Evolutionary conservation across 2,888 invertebrate species (phyloP), one percentile per base, ranked within the genome.

Genomic region (Shargacucullia verbasci): DNA sequence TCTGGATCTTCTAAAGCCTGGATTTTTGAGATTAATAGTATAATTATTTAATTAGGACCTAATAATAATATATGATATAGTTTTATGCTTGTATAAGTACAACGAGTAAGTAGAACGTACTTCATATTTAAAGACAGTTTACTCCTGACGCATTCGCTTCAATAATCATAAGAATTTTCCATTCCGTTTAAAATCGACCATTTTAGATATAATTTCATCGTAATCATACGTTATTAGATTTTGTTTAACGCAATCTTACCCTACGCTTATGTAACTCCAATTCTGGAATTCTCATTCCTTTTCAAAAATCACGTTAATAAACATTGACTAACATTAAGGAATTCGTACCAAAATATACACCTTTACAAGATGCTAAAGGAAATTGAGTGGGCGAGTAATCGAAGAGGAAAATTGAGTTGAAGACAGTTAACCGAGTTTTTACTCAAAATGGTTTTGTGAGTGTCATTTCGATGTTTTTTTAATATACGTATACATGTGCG

Each of bases 1-100:
- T 88, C 82, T 0, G 79, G 66, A 31, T 90, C 81, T 59, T 80
- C 73, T 41, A 90, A 74, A 10, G 80, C 85, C 92, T 92, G 35
- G 12, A 8, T 37, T 38, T n/a, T 9, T 6, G 7, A 25, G 11
- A 6, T 27, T 37, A 9, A 12, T 27, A 40, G 27, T 27, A n/a
- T n/a, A n/a, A n/a, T n/a, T n/a, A n/a, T n/a, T n/a, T n/a, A n/a
- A n/a, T n/a, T n/a, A n/a, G n/a, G n/a, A n/a, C n/a, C n/a, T n/a
- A n/a, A n/a, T n/a, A n/a, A n/a, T n/a, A n/a, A n/a, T n/a, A n/a
- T n/a, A n/a, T n/a, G n/a, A n/a, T n/a, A n/a, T n/a, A n/a, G n/a
- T 9, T 20, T 20, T 20, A 20, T 20, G 20, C 20, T 20, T 4
- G 4, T 20, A 20, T 20, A 20, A 20, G n/a, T n/a, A n/a, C n/a